Conservation (phyloP, 1,140 invertebrate genomes). For the Drosophila nasuta region DNA sequence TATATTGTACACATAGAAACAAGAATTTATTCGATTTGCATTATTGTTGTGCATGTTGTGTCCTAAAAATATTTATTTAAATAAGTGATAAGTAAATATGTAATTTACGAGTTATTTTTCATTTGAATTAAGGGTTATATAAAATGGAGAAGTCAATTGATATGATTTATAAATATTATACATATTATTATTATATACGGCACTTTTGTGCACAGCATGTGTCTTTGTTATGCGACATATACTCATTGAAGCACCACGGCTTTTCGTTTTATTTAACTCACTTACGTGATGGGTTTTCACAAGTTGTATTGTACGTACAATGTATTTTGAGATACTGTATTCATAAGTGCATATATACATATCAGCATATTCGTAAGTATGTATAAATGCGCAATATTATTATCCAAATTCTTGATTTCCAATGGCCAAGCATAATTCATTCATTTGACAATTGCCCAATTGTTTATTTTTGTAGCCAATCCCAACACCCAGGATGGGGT, state of each 20-base stretch:
- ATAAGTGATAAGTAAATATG: background rate
- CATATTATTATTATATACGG: background rate
- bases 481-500: slow-evolving; percentile 87
- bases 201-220: slow-evolving; percentile 37
- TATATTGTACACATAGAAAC: no score
- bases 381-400: slow-evolving; percentile 45
- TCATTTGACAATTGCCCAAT: slow-evolving; percentile 38
- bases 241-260: slow-evolving; percentile 17
- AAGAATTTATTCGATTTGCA: no score
- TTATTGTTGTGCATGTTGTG: slow-evolving; percentile 13
- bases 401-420: slow-evolving; percentile 17
- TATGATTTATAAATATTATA: background rate
- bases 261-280: slow-evolving; percentile 19
- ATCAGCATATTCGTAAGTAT: slow-evolving; percentile 47
- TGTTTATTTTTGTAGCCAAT: slow-evolving; percentile 78
- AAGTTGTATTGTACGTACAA: slow-evolving; percentile 10
- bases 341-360: slow-evolving; percentile 30
- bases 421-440: slow-evolving; percentile 29
- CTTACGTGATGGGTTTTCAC: slow-evolving; percentile 25
- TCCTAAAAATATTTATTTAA: background rate
- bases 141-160: slow-evolving; percentile 3
- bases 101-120: background rate
- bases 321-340: slow-evolving; percentile 18
- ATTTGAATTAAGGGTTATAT: background rate
- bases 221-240: slow-evolving; percentile 26